Evolutionary conservation across 2,888 invertebrate species (phyloP).

Genomic region (Oscheius sp.): DNA sequence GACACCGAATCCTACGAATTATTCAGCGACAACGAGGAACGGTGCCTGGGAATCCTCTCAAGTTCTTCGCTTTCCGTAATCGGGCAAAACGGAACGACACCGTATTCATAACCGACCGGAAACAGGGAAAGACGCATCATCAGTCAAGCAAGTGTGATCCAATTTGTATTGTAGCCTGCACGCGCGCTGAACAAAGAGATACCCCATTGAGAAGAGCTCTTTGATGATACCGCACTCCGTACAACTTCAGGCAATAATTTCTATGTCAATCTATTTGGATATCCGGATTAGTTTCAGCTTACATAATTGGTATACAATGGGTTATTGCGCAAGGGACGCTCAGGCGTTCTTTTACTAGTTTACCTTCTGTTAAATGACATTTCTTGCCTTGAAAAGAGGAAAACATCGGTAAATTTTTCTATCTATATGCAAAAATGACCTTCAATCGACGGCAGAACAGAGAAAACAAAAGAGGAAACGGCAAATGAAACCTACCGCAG

Average conservation of each 20-base stretch:
- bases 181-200: conserved; percentile 32
- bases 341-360: neutral
- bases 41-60: conserved; percentile 8
- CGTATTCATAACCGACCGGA: conserved; percentile 30
- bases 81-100: conserved; percentile 3
- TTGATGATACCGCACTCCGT: conserved; percentile 24
- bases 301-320: neutral
- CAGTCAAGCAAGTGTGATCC: conserved; percentile 35
- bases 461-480: neutral
- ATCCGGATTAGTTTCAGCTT: neutral
- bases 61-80: neutral
- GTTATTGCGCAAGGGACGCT: neutral
- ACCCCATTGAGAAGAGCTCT: conserved; percentile 30
- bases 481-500: neutral
- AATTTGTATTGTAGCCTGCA: conserved; percentile 35
- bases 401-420: neutral
- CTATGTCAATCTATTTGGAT: neutral
- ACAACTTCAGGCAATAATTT: conserved; percentile 20
- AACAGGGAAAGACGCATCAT: conserved; percentile 27
- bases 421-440: conserved; percentile 31
- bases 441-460: conserved; percentile 3
- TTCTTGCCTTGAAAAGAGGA: conserved; percentile 2
- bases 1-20: neutral
- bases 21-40: neutral
- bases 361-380: neutral